These are phyloP conservation scores for Lycophotia porphyrea DNA, from an alignment of 2,888 invertebrate genomes.

Conservation along the genomic window DNA sequence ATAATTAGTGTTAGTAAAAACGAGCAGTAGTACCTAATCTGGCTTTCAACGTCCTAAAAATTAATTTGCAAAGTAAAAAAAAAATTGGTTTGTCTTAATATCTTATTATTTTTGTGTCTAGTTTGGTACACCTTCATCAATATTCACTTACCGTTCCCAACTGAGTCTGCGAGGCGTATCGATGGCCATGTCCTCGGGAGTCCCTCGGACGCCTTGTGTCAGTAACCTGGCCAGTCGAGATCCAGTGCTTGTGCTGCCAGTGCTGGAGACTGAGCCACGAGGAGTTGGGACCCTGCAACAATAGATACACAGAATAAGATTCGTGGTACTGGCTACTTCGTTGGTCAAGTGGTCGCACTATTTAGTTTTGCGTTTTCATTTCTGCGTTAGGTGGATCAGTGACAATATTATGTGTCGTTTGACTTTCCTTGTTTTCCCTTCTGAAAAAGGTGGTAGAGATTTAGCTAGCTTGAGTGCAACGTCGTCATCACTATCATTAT, in stretches of 20 bases:
- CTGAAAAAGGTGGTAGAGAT: neutral
- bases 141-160: constrained; percentile 90
- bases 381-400: neutral
- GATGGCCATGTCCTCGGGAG: constrained; percentile 83
- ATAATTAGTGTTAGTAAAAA: neutral
- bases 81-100: neutral
- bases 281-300: constrained; percentile 83
- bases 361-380: neutral
- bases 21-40: neutral
- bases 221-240: constrained; percentile 82
- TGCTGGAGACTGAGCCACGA: constrained; percentile 85
- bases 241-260: constrained; percentile 78
- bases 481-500: neutral
- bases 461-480: neutral
- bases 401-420: neutral
- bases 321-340: neutral
- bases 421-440: neutral
- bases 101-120: neutral
- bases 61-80: neutral
- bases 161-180: constrained; percentile 90
- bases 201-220: constrained; percentile 83
- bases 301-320: constrained; percentile 14
- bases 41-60: neutral
- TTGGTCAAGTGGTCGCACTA: neutral
- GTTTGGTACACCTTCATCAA: neutral